A percentile compares a stretch with the other conserved stretches of the same genome.
phyloP scores from a whole-genome alignment of 2,113 vertebrate species.

The Terrapene triunguis region DNA sequence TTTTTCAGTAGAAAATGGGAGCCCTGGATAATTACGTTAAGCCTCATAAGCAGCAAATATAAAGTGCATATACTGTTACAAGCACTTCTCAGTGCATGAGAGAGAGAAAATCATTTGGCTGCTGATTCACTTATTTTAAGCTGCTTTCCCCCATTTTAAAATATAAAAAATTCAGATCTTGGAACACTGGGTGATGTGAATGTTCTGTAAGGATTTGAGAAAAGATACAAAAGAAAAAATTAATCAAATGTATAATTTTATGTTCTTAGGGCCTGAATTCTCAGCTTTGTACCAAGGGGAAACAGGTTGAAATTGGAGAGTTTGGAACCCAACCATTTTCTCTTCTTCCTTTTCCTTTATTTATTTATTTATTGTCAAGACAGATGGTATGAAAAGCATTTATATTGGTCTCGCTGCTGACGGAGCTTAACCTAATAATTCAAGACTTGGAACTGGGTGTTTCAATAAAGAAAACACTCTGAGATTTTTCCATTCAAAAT shows the following conservation, averaged over 20 bases:
- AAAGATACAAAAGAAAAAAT: slow-evolving; percentile 42
- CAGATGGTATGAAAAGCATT: slow-evolving; percentile 78
- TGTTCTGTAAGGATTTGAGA: slow-evolving; percentile 61
- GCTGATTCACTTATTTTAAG: slow-evolving; percentile 67
- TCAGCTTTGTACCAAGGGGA: slow-evolving; percentile 42
- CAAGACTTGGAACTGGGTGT: slow-evolving; percentile 75
- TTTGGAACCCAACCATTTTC: slow-evolving; percentile 50
- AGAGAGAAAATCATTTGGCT: slow-evolving; percentile 59
- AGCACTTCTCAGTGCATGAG: slow-evolving; percentile 50
- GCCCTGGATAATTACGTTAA: slow-evolving; percentile 58
- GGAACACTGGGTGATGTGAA: slow-evolving; percentile 50
- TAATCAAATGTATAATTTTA: slow-evolving; percentile 37
- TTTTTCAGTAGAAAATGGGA: slow-evolving; percentile 71
- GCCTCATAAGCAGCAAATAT: slow-evolving; percentile 61
- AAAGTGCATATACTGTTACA: slow-evolving; percentile 53
- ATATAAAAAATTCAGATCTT: slow-evolving; percentile 58
- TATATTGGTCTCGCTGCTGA: slow-evolving; percentile 76
- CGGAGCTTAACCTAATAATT: slow-evolving; percentile 78
- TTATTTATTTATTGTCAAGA: slow-evolving; percentile 63
- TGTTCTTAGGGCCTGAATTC: slow-evolving; percentile 47
- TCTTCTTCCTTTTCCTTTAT: slow-evolving; percentile 38
- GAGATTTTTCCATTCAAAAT: slow-evolving; percentile 81
- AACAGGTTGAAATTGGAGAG: slow-evolving; percentile 50
- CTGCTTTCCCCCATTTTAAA: slow-evolving; percentile 70
- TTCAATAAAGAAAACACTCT: slow-evolving; percentile 77